Percentiles rank a stretch among this genome's conserved stretches.
Conservation (phyloP, 2,888 invertebrate species). For the Nysson spinosus region DNA sequence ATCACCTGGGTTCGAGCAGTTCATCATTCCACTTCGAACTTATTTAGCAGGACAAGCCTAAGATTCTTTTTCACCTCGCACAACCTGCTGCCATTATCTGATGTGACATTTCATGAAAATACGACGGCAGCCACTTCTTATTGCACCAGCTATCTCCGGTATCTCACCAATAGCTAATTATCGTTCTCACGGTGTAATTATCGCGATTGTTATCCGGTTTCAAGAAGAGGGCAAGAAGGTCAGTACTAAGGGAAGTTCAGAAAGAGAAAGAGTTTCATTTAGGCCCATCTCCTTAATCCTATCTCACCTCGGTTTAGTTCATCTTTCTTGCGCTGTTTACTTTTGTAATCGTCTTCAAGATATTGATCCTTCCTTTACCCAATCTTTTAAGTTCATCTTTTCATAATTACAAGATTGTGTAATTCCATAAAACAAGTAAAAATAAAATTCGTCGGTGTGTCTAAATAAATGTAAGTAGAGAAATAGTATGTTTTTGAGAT, state of each 20-base stretch:
- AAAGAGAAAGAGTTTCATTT: background rate
- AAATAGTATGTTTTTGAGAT: too few relatives aligned
- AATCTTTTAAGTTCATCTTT: too few relatives aligned
- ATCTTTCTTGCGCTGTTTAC: too few relatives aligned
- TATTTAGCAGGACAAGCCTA: too few relatives aligned
- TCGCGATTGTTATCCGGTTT: slow-evolving; percentile 70
- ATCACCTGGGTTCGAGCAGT: too few relatives aligned
- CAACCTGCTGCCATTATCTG: slow-evolving; percentile 65
- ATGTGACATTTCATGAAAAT: slow-evolving; percentile 72
- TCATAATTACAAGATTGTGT: too few relatives aligned
- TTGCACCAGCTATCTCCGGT: slow-evolving; percentile 41
- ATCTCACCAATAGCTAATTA: slow-evolving; percentile 64
- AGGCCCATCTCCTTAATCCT: background rate
- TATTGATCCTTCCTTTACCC: too few relatives aligned
- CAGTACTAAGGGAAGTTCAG: slow-evolving; percentile 19
- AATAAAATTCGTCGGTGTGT: too few relatives aligned
- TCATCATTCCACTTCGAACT: too few relatives aligned
- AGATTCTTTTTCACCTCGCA: slow-evolving; percentile 45
- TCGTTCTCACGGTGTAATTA: slow-evolving; percentile 72
- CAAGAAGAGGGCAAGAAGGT: slow-evolving; percentile 51
- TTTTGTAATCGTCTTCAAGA: too few relatives aligned
- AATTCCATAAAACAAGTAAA: too few relatives aligned
- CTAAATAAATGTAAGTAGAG: too few relatives aligned
- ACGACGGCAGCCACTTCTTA: slow-evolving; percentile 63
- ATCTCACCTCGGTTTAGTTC: background rate